Base-by-base conservation (phyloP, 2,113 vertebrate genomes). In the Nansenia antarctica region DNA sequence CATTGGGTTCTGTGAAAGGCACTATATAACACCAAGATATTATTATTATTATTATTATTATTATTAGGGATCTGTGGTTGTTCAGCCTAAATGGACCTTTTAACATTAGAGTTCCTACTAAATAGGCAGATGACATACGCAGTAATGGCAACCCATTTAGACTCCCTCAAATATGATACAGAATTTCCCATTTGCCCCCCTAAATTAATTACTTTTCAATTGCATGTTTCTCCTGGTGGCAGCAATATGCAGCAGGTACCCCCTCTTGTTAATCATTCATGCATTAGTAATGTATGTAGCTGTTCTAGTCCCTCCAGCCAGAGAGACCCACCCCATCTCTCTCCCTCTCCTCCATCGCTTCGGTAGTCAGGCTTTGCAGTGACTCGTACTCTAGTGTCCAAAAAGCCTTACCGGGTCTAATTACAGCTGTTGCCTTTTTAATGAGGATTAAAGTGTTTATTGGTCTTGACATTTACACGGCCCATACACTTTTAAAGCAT, bases 181-280 rank as follows among this genome's bases (percentile, higher is more conserved):
- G 66, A 68, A 74, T 65, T 62, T 78, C 61, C 34, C 5, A 31
- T n/a, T 70, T 70, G 58, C 47, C 47, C 34, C n/a, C 59, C 9
- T 35, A 78, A 84, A 82, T 68, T 3, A 85, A 65, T 72, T 77
- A 73, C 70, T 72, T 78, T 67, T 85, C 69, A 76, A 76, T 81
- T 78, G 71, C 60, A 82, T 82, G 69, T 65, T 72, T 78, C 32
- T 72, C 62, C 26, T 67, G 71, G 32, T 65, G 22, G 42, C 64
- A 66, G 69, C 52, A 14, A 85, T 82, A 22, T n/a, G 58, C 58
- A 61, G 58, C 29, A 62, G 30, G 11, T 35, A 78, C 76, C 74
- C 71, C 18, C 31, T 61, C 14, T 57, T 60, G 53, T 84, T 78
- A 85, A 87, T 86, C 77, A 87, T 85, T 80, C 67, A 85, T 85